Evolutionary conservation across 1,140 invertebrate genomes (phyloP).

Genomic region (Bombyx mandarina): DNA sequence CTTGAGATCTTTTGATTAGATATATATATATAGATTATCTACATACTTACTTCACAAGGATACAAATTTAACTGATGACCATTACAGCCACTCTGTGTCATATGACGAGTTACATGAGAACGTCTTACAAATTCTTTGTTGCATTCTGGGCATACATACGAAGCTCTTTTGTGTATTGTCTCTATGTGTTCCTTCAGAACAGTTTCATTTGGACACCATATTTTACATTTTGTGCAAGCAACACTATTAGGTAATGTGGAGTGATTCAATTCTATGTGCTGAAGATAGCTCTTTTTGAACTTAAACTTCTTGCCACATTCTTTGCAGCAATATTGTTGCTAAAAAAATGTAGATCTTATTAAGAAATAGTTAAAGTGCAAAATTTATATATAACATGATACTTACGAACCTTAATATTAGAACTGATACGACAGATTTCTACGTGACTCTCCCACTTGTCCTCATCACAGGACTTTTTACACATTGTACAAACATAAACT

Average conservation of each 20-base stretch:
- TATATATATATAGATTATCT: neutral
- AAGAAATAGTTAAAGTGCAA: too few relatives aligned
- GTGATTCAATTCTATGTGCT: slow-evolving; percentile 44
- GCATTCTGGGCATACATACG: slow-evolving; percentile 43
- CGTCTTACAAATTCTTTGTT: slow-evolving; percentile 41
- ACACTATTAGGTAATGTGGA: slow-evolving; percentile 39
- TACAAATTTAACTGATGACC: slow-evolving; percentile 25
- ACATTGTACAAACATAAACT: slow-evolving; percentile 14
- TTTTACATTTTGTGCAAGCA: slow-evolving; percentile 34
- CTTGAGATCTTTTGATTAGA: too few relatives aligned
- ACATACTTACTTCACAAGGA: slow-evolving; percentile 48
- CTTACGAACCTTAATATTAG: too few relatives aligned
- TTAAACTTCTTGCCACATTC: slow-evolving; percentile 49
- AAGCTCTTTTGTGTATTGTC: slow-evolving; percentile 36
- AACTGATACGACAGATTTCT: too few relatives aligned
- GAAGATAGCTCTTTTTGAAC: slow-evolving; percentile 34
- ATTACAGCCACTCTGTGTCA: slow-evolving; percentile 51
- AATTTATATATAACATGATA: too few relatives aligned
- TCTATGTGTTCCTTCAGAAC: slow-evolving; percentile 33
- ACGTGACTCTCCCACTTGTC: neutral
- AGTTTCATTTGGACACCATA: slow-evolving; percentile 34
- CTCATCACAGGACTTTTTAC: slow-evolving; percentile 3
- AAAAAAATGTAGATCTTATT: slow-evolving; percentile 8
- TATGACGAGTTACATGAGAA: slow-evolving; percentile 49
- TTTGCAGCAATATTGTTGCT: slow-evolving; percentile 33